Conservation (phyloP, 2,113 vertebrate species). For the Diphyllodes magnificus region DNA sequence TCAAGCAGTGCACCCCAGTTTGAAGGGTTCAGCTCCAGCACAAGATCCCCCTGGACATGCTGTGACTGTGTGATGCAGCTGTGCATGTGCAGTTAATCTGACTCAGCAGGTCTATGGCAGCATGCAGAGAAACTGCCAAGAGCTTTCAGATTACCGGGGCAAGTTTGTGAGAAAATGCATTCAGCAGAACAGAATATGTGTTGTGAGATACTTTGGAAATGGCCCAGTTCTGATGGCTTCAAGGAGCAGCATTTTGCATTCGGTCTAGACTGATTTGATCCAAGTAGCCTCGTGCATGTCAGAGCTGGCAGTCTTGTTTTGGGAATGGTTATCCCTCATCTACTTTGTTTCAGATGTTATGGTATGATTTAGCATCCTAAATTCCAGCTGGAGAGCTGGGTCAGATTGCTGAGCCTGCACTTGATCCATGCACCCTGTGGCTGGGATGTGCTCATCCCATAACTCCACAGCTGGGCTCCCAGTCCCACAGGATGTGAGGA, state of each 20-base stretch:
- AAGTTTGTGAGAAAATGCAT: not conserved
- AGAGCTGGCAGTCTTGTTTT: not conserved
- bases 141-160: not conserved
- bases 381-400: not conserved
- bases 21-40: not conserved
- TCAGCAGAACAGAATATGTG: not conserved
- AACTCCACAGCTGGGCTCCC: not conserved
- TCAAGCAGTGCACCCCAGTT: not conserved
- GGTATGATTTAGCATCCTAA: not conserved
- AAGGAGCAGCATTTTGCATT: conserved; percentile 14
- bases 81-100: not conserved
- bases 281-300: not conserved
- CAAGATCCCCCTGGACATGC: not conserved
- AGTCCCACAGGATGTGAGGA: not conserved
- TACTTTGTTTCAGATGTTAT: not conserved
- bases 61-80: not conserved
- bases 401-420: not conserved
- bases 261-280: not conserved
- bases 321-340: not conserved
- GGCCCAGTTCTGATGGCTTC: not conserved
- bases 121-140: not conserved
- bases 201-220: not conserved
- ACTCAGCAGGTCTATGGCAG: not conserved
- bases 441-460: not conserved
- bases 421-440: rapidly evolving